Evolutionary conservation across 2,797 vertebrate species (phyloP), one percentile per base, ranked within the genome.

Genomic region (Melanotaenia nigrans): DNA sequence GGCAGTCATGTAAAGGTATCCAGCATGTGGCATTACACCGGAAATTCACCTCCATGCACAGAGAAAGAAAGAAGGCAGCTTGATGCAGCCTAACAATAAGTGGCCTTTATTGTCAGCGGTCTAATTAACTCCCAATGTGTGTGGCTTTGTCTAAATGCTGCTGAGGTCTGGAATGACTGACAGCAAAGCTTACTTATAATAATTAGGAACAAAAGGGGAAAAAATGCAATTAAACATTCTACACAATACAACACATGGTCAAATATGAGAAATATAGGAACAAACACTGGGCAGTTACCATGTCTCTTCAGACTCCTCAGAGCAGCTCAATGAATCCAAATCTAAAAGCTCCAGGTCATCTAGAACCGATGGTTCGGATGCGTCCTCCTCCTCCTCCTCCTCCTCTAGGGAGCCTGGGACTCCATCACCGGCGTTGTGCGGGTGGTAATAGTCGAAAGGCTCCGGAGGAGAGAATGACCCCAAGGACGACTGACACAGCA

Each of bases 311-410:
- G 94, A 92, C 40, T 94, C 90, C 1, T 90, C 90, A 16, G 85
- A 86, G 80, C 89, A 84, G 56, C 88, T 85, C 24, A 95, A 40
- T 53, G 84, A 92, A 57, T 96, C 94, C 81, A 97, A 84, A 72
- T 98, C 96, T 90, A 99, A 77, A 35, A 95, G 87, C 82, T 97
- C 95, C 91, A 98, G 93, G 77, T 97, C 95, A 5, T 99, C 97
- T 93, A 97, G 92, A 70, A 94, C 81, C 65, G 95, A 94, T 25
- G 71, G 79, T 16, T 89, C 86, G 20, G 71, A 54, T 14, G 4
- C 55, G 13, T 81, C 83, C 28, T 73, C 77, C 3, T 8, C 81
- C 6, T 81, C 83, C 28, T 73, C 77, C 3, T 8, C 81, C 6
- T 78, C 83, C 16, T 73, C 65, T 35, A 56, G 78, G 3, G 4